Evolutionary conservation across 2,797 vertebrate species (phyloP), one percentile per base, ranked within the genome.

Genomic region (Anableps anableps): DNA sequence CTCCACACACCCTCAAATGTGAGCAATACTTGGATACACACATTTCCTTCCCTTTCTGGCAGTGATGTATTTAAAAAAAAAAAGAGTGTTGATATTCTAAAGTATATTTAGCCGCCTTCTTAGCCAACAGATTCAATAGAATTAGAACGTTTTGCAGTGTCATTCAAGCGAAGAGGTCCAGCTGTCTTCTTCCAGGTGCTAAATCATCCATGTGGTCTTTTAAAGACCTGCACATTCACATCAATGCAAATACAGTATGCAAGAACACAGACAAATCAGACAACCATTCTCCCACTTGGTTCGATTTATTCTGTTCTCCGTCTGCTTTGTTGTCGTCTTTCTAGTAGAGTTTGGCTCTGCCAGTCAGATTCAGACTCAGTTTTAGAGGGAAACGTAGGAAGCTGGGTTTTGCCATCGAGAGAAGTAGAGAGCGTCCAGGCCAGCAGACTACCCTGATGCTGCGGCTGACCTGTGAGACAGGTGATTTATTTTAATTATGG

Each of bases 211-310:
- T 50, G 74, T 66, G 78, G 87, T 87, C 87, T 91, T 87, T 84
- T 85, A 10, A 85, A 86, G 81, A 89, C 82, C 53, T 88, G 89
- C 92, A 92, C 92, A 90, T 92, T 88, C 83, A 90, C 91, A 90
- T 88, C 91, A 90, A 93, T 93, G 91, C 92, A 94, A 93, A 88
- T 81, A 79, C 85, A 75, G 89, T 92, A 92, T 94, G 92, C 92
- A 94, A 93, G 80, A 82, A 88, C 75, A 72, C 80, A 85, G 84
- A 89, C 84, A 84, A 85, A 89, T 93, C 91, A 89, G 76, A 87
- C 82, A 26, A 26, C 60, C 72, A 48, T 79, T 82, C 51, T 81
- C 9, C 60, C 78, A 76, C 77, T 77, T 58, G 60, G 76, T 68
- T 45, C 34, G 58, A 73, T 53, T 71, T 78, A 47, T 43, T 72